These are phyloP conservation scores for Heterotis niloticus DNA, from an alignment of 2,113 vertebrate genomes.

Conservation along the genomic window DNA sequence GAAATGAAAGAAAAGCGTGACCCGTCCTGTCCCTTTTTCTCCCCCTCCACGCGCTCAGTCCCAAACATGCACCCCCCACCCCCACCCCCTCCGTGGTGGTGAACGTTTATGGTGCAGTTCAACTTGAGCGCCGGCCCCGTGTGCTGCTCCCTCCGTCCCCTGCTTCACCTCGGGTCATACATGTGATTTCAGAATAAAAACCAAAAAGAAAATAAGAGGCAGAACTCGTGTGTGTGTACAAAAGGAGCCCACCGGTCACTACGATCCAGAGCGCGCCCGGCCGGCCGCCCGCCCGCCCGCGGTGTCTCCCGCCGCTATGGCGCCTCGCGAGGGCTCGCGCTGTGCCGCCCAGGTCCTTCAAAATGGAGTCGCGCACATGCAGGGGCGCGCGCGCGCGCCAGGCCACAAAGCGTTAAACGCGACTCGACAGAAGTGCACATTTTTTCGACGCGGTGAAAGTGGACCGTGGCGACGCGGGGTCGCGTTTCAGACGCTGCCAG, in stretches of 20 bases:
- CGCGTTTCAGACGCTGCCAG: background rate
- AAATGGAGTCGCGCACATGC: conserved; percentile 67
- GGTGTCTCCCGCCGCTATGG: conserved; percentile 34
- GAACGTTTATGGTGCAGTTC: background rate
- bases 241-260: background rate
- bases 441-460: conserved; percentile 3
- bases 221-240: conserved; percentile 9
- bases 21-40: background rate
- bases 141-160: conserved; percentile 19
- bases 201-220: background rate
- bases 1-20: conserved; percentile 16
- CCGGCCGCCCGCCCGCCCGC: conserved; percentile 40
- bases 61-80: background rate
- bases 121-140: background rate
- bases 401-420: conserved; percentile 72
- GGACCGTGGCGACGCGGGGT: background rate
- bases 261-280: conserved; percentile 32
- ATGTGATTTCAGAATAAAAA: no score
- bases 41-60: background rate
- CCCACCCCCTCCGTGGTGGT: background rate
- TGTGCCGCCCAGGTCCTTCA: conserved; percentile 58
- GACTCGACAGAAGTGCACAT: conserved; percentile 52
- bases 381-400: conserved; percentile 39
- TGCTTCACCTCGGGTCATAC: background rate
- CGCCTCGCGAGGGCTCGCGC: conserved; percentile 31